These are phyloP conservation scores for Margaritifera margaritifera DNA, from an alignment of 2,888 invertebrate species.

Conservation along the genomic window DNA sequence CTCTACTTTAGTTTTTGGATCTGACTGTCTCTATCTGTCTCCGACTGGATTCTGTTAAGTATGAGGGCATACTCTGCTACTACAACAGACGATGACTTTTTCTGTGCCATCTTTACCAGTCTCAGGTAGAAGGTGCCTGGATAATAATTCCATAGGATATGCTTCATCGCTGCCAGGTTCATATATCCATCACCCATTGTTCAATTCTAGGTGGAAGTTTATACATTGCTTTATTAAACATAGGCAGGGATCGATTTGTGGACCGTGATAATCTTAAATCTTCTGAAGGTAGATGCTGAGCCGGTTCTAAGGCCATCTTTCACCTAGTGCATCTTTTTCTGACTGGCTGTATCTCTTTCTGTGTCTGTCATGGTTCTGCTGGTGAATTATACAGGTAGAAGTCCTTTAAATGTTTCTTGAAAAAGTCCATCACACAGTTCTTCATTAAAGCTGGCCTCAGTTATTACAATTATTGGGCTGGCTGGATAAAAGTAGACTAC, in stretches of 20 bases:
- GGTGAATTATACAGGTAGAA: constrained; percentile 17
- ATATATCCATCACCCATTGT: constrained; percentile 3
- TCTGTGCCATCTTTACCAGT: no score
- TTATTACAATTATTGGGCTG: constrained; percentile 15
- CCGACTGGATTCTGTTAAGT: no score
- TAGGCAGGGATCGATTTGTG: no score
- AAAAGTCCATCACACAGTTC: constrained; percentile 9
- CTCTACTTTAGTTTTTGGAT: not conserved
- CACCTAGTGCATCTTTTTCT: constrained; percentile 12
- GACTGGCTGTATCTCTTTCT: no score
- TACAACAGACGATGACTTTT: no score
- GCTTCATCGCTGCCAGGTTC: no score
- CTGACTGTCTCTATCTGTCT: no score
- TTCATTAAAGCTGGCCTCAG: constrained; percentile 11
- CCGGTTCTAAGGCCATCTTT: constrained; percentile 6
- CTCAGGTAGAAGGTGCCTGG: no score
- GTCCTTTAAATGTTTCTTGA: constrained; percentile 11
- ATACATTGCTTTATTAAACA: no score
- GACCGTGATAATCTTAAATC: no score
- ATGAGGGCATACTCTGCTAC: no score
- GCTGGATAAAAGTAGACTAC: constrained; percentile 17
- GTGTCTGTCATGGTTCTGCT: constrained; percentile 20
- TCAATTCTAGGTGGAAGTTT: constrained; percentile 18
- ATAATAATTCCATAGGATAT: no score
- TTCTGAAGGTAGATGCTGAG: constrained; percentile 14